These are phyloP conservation scores for Nymphalis c-album DNA, from an alignment of 2,888 invertebrate species.

Conservation along the genomic window DNA sequence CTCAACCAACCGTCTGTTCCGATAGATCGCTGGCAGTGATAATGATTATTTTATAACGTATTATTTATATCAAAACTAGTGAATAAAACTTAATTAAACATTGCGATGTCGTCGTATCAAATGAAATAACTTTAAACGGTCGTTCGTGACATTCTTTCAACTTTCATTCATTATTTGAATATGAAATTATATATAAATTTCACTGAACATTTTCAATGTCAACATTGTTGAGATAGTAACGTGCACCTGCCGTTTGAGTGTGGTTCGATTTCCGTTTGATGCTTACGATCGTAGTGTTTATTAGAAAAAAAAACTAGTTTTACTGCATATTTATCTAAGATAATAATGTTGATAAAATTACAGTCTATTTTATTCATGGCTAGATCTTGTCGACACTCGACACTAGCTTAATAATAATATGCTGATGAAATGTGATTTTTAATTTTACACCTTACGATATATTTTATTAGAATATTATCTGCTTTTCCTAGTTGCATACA, in stretches of 20 bases:
- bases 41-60: too few species aligned
- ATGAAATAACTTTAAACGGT: neutral
- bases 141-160: neutral
- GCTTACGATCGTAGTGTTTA: neutral
- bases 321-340: neutral
- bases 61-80: too few species aligned
- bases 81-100: too few species aligned
- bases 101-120: neutral
- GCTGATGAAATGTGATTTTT: neutral
- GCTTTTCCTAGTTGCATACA: too few species aligned
- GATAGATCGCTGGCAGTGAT: too few species aligned
- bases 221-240: neutral
- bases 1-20: too few species aligned
- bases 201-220: neutral
- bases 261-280: neutral
- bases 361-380: neutral
- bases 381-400: neutral
- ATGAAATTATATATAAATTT: conserved; percentile 1
- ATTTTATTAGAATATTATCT: too few species aligned
- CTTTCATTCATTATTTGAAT: neutral
- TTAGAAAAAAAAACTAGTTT: neutral
- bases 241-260: neutral
- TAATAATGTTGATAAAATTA: neutral
- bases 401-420: neutral
- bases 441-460: too few species aligned